Evolutionary conservation across 2,113 vertebrate species (phyloP), one percentile per base, ranked within the genome.

Genomic region (Scomber scombrus): DNA sequence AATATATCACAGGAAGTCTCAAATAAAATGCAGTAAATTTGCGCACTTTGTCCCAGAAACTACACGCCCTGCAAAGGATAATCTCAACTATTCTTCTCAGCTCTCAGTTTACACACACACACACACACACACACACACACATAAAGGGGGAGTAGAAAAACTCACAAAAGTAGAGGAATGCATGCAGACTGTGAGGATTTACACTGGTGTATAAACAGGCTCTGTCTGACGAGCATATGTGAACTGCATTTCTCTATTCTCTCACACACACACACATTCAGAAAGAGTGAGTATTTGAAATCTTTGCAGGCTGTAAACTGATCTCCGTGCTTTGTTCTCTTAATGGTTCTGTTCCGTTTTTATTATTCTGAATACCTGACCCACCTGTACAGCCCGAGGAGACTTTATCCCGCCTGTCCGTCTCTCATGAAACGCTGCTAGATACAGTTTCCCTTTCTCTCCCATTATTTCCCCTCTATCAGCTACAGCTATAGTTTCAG

Each of bases 341-440:
- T 90, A 93, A 94, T 90, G 87, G 82, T 79, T 61, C 60, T 84
- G 83, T 90, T 93, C 91, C 80, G 80, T 91, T 92, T 91, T 78
- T 81, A 90, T 90, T 80, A 80, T 87, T 80, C 56, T 83, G 80
- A 91, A 92, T 85, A 92, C 85, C 91, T 80, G 83, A 88, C 81
- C 87, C 91, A 93, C 92, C 92, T 91, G 92, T 83, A 74, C 84
- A 75, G 84, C 80, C 85, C 43, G 66, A 55, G 79, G 87, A 87
- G 84, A 84, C 84, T 75, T 40, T 70, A 67, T 89, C 82, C 63
- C 6, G 69, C 52, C 71, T n/a, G 3, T 50, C 62, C 62, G 13
- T 58, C 75, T 84, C 69, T 74, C 84, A 58, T 57, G 73, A 83
- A 86, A 78, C 69, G 16, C 66, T 2, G 11, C 45, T 18, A 80